Evolutionary conservation across 1,140 invertebrate species (phyloP), one percentile per base, ranked within the genome.

Genomic region (Apis dorsata): DNA sequence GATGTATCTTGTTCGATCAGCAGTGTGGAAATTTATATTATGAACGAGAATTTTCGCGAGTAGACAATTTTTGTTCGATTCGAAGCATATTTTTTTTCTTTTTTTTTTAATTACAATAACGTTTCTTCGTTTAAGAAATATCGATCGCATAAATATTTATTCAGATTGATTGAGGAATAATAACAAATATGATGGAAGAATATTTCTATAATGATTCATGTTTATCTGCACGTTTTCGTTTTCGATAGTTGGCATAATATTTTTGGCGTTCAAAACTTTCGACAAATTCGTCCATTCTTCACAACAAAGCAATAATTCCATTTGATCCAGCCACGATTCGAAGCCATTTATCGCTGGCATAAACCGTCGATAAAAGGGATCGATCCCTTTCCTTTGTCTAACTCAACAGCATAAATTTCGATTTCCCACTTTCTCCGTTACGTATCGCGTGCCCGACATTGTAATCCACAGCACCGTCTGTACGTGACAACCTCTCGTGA

Each of bases 381-480:
- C 44, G 57, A 44, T 15, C 24, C 34, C 24, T 19, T 13, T 21
- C 65, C 19, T 21, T 62, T n/a, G n/a, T 49, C 59, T 28, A 51
- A 51, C 44, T 17, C 13, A 10, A 63, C 44, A 5, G 21, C 44
- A 21, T 28, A 63, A 75, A 49, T 75, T 69, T 78, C 63, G 75
- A 77, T 55, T 77, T 68, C 28, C 53, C 76, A 59, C 76, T 79
- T 79, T 79, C 76, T 60, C 53, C 5, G 21, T 69, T 68, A 59
- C 76, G 60, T 60, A 55, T 49, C 76, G 28, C 75, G 24, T 57
- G 75, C 19, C n/a, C 51, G 24, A 78, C 75, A 68, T 68, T 78
- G 62, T 57, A 68, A 57, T 78, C 75, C 75, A 44, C 12, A 2
- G 10, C 51, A 12, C 12, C 17, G 44, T 57, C 63, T 78, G 75